These are phyloP conservation scores for Numenius arquata DNA, from an alignment of 2,113 vertebrate species.

Conservation along the genomic window DNA sequence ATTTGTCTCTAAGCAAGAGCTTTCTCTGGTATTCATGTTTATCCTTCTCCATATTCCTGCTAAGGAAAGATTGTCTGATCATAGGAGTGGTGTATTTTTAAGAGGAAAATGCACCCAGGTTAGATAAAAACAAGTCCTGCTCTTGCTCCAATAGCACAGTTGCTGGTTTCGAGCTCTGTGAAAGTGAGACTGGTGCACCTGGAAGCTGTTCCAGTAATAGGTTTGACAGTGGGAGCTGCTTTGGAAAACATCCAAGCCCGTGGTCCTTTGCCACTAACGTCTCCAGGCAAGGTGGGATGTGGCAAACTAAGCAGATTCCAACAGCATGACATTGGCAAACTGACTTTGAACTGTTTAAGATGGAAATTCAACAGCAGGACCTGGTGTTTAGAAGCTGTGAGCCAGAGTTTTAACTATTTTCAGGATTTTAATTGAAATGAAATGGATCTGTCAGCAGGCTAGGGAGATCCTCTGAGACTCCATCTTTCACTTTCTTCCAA, in stretches of 20 bases:
- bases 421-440: background rate
- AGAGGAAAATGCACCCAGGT: background rate
- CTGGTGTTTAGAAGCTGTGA: conserved; percentile 1
- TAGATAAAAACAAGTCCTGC: background rate
- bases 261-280: background rate
- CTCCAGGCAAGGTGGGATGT: background rate
- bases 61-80: background rate
- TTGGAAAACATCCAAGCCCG: background rate
- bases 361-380: conserved; percentile 8
- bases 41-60: background rate
- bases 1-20: background rate
- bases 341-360: background rate
- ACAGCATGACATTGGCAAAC: background rate
- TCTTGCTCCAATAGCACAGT: background rate
- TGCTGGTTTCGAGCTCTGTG: background rate
- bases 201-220: background rate
- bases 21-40: background rate
- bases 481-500: background rate
- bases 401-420: background rate
- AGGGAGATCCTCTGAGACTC: background rate
- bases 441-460: background rate
- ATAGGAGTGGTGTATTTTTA: background rate
- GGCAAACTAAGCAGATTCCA: background rate
- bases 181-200: background rate
- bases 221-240: background rate